Conservation (phyloP, 2,797 vertebrate species). For the Nannoperca obscura region DNA sequence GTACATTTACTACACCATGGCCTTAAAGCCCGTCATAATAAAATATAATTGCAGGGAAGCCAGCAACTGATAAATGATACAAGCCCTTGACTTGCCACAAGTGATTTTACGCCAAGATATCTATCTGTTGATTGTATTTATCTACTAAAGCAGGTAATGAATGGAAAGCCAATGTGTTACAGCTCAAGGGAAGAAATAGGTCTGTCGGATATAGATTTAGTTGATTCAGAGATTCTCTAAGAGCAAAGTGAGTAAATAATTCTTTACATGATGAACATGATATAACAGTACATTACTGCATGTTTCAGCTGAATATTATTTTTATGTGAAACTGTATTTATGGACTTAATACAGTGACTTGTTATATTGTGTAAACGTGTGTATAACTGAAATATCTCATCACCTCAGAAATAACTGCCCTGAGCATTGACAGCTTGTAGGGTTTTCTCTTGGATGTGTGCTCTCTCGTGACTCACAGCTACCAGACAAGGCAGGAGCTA, state of each 20-base stretch:
- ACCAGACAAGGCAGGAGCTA: conserved; percentile 1
- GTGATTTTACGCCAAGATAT: not conserved
- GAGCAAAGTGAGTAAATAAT: not conserved
- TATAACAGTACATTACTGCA: not conserved
- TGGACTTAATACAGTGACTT: not conserved
- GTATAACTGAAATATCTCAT: not conserved
- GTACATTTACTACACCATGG: not conserved
- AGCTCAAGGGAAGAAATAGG: not conserved
- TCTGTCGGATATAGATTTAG: conserved; percentile 13
- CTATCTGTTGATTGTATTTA: conserved; percentile 8
- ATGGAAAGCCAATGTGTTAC: not conserved
- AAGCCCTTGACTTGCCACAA: not conserved
- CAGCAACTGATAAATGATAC: conserved; percentile 12
- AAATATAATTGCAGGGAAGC: not conserved
- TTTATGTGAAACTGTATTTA: not conserved
- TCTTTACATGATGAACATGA: not conserved
- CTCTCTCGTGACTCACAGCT: conserved; percentile 4
- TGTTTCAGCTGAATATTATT: not conserved
- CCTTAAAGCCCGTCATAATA: not conserved
- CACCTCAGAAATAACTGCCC: not conserved
- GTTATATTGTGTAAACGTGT: not conserved
- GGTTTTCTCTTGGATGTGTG: not conserved
- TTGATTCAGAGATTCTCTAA: conserved; percentile 2
- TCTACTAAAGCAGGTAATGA: conserved; percentile 22
- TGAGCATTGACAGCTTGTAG: not conserved